Evolutionary conservation across 1,140 invertebrate genomes (phyloP), one percentile per base, ranked within the genome.

Genomic region (Drosophila trapezifrons): DNA sequence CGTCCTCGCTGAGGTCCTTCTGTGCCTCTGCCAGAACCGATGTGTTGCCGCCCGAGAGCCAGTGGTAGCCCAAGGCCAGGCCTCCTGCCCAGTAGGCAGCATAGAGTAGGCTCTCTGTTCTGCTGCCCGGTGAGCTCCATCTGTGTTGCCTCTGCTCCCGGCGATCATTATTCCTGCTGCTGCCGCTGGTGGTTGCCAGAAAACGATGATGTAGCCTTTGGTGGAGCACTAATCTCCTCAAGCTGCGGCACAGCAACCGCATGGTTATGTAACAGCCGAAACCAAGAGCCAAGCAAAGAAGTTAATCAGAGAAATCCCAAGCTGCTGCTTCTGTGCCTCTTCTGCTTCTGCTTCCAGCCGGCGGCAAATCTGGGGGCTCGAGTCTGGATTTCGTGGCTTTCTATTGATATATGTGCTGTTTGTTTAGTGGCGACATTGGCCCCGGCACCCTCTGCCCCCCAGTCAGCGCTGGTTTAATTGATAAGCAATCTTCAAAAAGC

Each of bases 191-290:
- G 71, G 20, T 40, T 1, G n/a, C 27, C 15, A 76, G 54, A 7
- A 47, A 15, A 9, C 72, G 47, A 15, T 40, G 35, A 0, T 38
- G 43, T 1, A 29, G 12, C 38, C 54, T 17, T 6, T 67, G 46
- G 6, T 47, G 32, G 7, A 20, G 27, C 35, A 54, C 45, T 20
- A 59, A 6, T 27, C 40, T 40, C 42, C 22, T 29, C 29, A 49
- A 69, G 62, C 60, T 66, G 54, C 35, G 73, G 25, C 74, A 57
- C 18, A 76, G 54, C 42, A 59, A 76, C 27, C 54, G 73, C 73
- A 76, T 76, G 35, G 22, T 76, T 76, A 76, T 67, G 42, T 55
- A 76, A 54, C 35, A 20, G 32, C 32, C 32, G 1, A 37, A 54
- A 58, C 40, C 22, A 9, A 32, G 1, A 43, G 27, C 46, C 25